A percentile compares a stretch with the other conserved stretches of the same genome.
Conservation (phyloP, 1,140 invertebrate species). For the Sitodiplosis mosellana region DNA sequence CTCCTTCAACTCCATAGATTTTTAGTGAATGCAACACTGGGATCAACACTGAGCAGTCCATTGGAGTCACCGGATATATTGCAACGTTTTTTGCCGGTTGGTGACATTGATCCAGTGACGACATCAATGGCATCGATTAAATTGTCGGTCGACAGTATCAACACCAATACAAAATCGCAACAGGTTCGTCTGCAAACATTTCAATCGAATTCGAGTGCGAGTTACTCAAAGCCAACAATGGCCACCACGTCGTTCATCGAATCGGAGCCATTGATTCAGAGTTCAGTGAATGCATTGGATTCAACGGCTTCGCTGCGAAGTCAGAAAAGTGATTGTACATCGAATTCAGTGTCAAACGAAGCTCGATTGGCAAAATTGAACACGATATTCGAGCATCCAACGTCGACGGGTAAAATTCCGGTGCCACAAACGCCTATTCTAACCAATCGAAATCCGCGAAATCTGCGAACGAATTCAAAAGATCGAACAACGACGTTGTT, state of each 20-base stretch:
- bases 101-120: slow-evolving; percentile 21
- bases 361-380: slow-evolving; percentile 15
- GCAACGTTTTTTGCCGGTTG: slow-evolving; percentile 20
- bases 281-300: not conserved
- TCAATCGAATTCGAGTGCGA: not conserved
- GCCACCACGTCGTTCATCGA: not conserved
- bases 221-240: not conserved
- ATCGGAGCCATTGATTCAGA: not conserved
- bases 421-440: not conserved
- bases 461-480: not conserved
- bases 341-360: not conserved
- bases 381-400: slow-evolving; percentile 17
- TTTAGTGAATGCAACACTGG: slow-evolving; percentile 34
- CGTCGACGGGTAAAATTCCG: slow-evolving; percentile 5
- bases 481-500: slow-evolving; percentile 6
- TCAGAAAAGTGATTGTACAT: not conserved
- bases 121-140: slow-evolving; percentile 23
- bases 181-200: slow-evolving; percentile 9
- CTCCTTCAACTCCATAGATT: slow-evolving; percentile 27
- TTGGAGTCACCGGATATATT: slow-evolving; percentile 35
- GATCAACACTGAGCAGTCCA: slow-evolving; percentile 38
- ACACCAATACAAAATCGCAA: slow-evolving; percentile 14
- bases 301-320: too few species aligned
- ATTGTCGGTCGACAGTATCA: slow-evolving; percentile 22
- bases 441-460: not conserved